Evolutionary conservation across 2,888 invertebrate species (phyloP).

Genomic region (Conus canariensis): DNA sequence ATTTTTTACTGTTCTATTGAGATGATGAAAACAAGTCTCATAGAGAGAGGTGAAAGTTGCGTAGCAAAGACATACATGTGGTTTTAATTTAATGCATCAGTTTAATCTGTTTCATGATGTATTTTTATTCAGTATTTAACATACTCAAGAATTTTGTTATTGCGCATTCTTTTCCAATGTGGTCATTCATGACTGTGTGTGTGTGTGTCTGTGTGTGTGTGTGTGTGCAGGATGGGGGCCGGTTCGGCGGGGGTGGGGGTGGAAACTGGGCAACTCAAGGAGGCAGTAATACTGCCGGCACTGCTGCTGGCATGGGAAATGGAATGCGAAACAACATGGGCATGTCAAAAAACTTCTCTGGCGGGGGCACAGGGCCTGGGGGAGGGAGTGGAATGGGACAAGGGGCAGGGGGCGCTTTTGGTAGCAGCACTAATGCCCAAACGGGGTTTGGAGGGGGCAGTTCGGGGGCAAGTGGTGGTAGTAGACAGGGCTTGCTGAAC

Average conservation of each 20-base stretch:
- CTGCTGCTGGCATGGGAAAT: conserved; percentile 8
- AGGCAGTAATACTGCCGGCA: conserved; percentile 20
- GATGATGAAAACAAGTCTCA: too few relatives aligned
- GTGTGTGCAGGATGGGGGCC: conserved; percentile 31
- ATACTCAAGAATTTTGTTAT: too few relatives aligned
- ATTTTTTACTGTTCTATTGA: too few relatives aligned
- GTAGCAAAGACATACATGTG: too few relatives aligned
- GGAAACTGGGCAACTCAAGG: conserved; percentile 30
- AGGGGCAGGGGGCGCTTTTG: conserved; percentile 36
- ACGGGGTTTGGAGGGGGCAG: conserved; percentile 6
- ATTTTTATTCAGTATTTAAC: too few relatives aligned
- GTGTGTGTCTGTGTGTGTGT: not conserved
- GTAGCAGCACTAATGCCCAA: not conserved
- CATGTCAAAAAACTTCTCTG: conserved; percentile 45
- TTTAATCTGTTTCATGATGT: too few relatives aligned
- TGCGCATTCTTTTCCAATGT: too few relatives aligned
- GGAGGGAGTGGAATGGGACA: conserved; percentile 36
- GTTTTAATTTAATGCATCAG: too few relatives aligned
- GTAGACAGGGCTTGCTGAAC: conserved; percentile 11
- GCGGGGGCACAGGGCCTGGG: conserved; percentile 39
- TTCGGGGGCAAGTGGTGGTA: not conserved
- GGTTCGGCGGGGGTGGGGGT: conserved; percentile 32
- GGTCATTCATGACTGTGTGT: not conserved
- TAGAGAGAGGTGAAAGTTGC: too few relatives aligned
- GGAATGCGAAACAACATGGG: conserved; percentile 35